Conservation (phyloP, 2,888 invertebrate genomes). For the Mesodorylaimus sp. region DNA sequence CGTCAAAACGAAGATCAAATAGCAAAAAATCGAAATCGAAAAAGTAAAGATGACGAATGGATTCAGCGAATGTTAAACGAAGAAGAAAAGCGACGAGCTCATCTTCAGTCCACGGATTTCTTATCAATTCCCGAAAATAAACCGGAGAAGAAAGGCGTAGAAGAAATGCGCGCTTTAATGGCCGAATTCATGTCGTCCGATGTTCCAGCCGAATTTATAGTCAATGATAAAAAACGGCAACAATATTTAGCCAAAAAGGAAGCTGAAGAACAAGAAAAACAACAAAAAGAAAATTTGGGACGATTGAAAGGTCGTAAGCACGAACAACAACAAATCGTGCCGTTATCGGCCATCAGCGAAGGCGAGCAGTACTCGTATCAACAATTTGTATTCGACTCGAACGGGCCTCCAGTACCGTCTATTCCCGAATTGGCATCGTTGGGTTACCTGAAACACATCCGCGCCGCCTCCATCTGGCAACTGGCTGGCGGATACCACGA, state of each 20-base stretch:
- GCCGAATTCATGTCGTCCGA: constrained; percentile 86
- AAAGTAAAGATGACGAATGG: constrained; percentile 57
- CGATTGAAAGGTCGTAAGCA: no score
- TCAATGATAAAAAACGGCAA: constrained; percentile 38
- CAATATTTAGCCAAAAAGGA: constrained; percentile 45
- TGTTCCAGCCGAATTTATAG: constrained; percentile 65
- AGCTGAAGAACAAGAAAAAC: no score
- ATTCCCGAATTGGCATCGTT: constrained; percentile 48
- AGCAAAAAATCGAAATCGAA: constrained; percentile 16
- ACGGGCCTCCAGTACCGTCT: constrained; percentile 55
- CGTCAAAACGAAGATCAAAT: constrained; percentile 50
- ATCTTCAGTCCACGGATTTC: background rate
- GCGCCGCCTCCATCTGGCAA: constrained; percentile 52
- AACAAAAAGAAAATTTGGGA: no score
- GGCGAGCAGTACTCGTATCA: constrained; percentile 53
- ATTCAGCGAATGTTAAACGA: constrained; percentile 42
- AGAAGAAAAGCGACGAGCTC: constrained; percentile 11
- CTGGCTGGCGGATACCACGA: constrained; percentile 71
- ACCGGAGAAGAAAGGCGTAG: background rate
- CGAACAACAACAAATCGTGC: constrained; percentile 37
- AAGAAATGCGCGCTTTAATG: constrained; percentile 51
- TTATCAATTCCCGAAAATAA: background rate
- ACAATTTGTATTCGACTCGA: constrained; percentile 40
- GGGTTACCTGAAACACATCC: constrained; percentile 51
- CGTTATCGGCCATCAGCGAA: constrained; percentile 46